Conservation (phyloP, 2,888 invertebrate species). For the Eupithecia centaureata region DNA sequence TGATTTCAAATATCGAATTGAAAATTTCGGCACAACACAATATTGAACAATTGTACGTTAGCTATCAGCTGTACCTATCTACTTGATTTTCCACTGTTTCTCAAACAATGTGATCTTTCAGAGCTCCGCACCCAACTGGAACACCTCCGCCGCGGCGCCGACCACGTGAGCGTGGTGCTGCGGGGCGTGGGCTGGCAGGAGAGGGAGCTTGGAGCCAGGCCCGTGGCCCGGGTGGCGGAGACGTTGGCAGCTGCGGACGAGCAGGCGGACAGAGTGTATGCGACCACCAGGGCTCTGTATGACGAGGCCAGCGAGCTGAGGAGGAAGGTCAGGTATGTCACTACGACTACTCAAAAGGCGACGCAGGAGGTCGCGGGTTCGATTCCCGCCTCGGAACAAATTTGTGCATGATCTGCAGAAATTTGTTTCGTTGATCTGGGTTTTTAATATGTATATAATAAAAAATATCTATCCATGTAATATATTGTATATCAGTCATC, state of each 20-base stretch:
- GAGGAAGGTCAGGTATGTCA: conserved; percentile 63
- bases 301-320: conserved; percentile 78
- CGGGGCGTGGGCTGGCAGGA: conserved; percentile 77
- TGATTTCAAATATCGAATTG: not conserved
- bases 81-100: too few relatives aligned
- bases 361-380: too few relatives aligned
- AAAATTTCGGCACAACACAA: not conserved
- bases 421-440: too few relatives aligned
- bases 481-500: too few relatives aligned
- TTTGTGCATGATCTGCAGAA: too few relatives aligned
- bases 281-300: conserved; percentile 69
- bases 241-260: conserved; percentile 53
- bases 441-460: too few relatives aligned
- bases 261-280: conserved; percentile 72
- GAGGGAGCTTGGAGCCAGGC: conserved; percentile 61
- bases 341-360: too few relatives aligned
- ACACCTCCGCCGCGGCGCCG: conserved; percentile 59
- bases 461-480: too few relatives aligned
- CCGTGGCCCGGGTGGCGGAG: conserved; percentile 50
- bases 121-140: conserved; percentile 38
- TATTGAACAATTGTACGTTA: not conserved
- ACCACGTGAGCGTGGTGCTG: conserved; percentile 68
- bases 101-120: not conserved
- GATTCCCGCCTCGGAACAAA: too few relatives aligned
- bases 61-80: not conserved